Evolutionary conservation across 2,113 vertebrate genomes (phyloP), one percentile per base, ranked within the genome.

Genomic region (Sceloporus tristichus): DNA sequence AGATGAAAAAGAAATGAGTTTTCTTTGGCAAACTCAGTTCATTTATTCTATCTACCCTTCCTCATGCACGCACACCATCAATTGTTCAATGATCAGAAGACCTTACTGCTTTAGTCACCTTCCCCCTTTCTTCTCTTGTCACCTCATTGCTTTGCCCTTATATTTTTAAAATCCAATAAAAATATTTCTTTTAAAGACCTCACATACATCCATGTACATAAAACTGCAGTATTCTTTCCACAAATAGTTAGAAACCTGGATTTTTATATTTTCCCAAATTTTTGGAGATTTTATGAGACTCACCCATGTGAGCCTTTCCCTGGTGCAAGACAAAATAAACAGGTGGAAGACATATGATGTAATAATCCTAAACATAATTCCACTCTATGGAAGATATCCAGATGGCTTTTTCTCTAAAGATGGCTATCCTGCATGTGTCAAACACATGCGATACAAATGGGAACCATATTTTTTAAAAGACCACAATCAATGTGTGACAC

Each of bases 231-330:
- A 78, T 76, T 87, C 53, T 18, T 54, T 88, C 77, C 34, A 42
- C 34, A 8, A 80, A 5, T 10, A 34, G 53, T 38, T 85, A 75
- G 80, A 86, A 54, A 90, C 38, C 9, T 73, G 38, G 66, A 53
- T 85, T 79, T 80, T 79, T 62, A 59, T 23, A 9, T 78, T 90
- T 40, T 82, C 78, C 34, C 48, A 6, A 83, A 29, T 87, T 68
- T 76, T 66, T 91, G 91, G 71, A 73, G 74, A 65, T 89, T 59
- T 71, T 59, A 25, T 79, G 87, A 92, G 76, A 87, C 90, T 59
- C 25, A 38, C 81, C 62, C 42, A 91, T 85, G 40, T 71, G 91
- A 86, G 11, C 14, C 7, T 66, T 71, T 85, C 19, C 79, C 84
- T 91, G 81, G 54, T 80, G 83, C 54, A 59, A 87, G 90, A 59